Conservation (phyloP, 2,113 vertebrate genomes). For the Synchiropus splendidus region DNA sequence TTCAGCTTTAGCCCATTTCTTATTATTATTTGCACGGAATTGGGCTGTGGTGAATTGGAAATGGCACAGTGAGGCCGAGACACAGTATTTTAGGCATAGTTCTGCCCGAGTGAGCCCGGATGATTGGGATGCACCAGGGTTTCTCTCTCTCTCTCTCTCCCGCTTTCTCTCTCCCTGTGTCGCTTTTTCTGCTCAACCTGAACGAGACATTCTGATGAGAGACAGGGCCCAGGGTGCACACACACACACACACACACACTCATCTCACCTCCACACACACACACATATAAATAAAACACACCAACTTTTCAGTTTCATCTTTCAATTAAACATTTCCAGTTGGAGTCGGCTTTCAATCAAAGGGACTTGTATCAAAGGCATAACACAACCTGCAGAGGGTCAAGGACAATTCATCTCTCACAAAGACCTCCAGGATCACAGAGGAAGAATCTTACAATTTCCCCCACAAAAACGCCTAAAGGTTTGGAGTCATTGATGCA, state of each 20-base stretch:
- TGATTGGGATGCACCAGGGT: conserved; percentile 66
- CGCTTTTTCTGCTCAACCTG: conserved; percentile 41
- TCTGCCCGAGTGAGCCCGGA: conserved; percentile 58
- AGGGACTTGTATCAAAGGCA: no score
- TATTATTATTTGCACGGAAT: conserved; percentile 64
- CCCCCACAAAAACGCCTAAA: no score
- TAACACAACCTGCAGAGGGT: no score
- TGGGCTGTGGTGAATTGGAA: conserved; percentile 56
- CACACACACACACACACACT: conserved; percentile 9
- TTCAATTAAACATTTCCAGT: no score
- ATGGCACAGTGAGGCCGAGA: conserved; percentile 35
- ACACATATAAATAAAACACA: conserved; percentile 11
- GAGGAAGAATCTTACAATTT: no score
- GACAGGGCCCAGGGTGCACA: conserved; percentile 26
- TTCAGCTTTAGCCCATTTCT: conserved; percentile 41
- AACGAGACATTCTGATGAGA: conserved; percentile 61
- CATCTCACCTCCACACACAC: no score
- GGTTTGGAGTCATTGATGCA: no score
- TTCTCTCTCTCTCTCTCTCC: conserved; percentile 35
- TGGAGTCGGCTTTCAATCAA: no score
- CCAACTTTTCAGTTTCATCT: not conserved
- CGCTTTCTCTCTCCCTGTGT: conserved; percentile 35
- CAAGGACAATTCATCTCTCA: no score
- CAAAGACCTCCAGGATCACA: no score
- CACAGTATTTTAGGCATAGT: conserved; percentile 61